phyloP scores from a whole-genome alignment of 1,140 invertebrate species.

The Halyomorpha halys region DNA sequence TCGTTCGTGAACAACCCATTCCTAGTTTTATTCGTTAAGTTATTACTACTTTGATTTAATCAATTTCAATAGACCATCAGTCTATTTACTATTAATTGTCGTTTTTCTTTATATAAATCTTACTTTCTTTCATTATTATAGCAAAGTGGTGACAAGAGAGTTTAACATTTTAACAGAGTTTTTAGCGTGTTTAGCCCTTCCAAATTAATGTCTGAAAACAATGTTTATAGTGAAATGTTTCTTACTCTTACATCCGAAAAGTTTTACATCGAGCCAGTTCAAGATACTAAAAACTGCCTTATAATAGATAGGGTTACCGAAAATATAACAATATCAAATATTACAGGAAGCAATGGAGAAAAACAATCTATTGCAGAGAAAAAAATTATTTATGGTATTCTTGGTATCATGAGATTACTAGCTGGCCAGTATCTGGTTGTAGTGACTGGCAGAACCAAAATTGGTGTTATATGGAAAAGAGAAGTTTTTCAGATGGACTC shows the following conservation, averaged over 20 bases:
- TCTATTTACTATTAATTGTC: too few relatives aligned
- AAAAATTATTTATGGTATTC: conserved; percentile 74
- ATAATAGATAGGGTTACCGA: conserved; percentile 22
- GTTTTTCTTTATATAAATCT: too few relatives aligned
- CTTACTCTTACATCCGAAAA: conserved; percentile 3
- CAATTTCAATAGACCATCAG: too few relatives aligned
- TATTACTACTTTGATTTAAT: too few relatives aligned
- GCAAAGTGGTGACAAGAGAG: too few relatives aligned
- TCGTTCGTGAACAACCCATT: too few relatives aligned
- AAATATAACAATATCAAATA: conserved; percentile 26
- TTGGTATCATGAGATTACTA: conserved; percentile 78
- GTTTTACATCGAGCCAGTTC: conserved; percentile 13
- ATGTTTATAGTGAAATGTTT: too few relatives aligned
- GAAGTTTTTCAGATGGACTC: conserved; percentile 75
- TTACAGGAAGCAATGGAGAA: conserved; percentile 45
- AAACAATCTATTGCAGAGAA: conserved; percentile 51
- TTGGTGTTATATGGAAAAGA: conserved; percentile 77
- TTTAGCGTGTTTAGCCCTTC: too few relatives aligned
- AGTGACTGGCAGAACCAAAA: conserved; percentile 70
- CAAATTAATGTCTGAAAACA: too few relatives aligned
- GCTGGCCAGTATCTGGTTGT: conserved; percentile 83
- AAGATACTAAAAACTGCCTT: not conserved
- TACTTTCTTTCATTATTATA: too few relatives aligned
- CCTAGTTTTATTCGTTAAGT: too few relatives aligned
- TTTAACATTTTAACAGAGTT: too few relatives aligned